phyloP scores from a whole-genome alignment of 1,140 invertebrate species.

The Chelonus insularis region DNA sequence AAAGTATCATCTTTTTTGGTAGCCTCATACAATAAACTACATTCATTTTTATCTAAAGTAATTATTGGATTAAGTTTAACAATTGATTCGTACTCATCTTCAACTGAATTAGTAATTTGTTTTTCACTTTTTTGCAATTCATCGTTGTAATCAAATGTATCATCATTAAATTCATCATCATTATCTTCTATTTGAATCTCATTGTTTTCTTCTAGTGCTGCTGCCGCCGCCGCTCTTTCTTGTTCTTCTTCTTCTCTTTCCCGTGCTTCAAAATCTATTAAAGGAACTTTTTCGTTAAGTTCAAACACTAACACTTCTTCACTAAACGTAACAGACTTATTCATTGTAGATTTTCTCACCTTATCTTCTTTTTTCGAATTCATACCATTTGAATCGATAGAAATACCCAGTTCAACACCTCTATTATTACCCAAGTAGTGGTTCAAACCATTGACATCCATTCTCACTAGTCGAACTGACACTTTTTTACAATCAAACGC shows the following conservation, averaged over 20 bases:
- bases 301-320: constrained; percentile 11
- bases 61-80: too few species aligned
- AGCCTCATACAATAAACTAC: too few species aligned
- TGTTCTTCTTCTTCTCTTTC: background rate
- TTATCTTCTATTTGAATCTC: too few species aligned
- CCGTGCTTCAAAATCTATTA: background rate
- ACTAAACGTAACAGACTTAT: constrained; percentile 3
- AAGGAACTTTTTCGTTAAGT: background rate
- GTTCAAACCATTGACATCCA: background rate
- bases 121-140: too few species aligned
- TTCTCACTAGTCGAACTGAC: background rate
- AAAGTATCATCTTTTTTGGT: too few species aligned
- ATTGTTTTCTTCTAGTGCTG: too few species aligned
- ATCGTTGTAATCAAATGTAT: too few species aligned
- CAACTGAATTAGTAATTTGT: too few species aligned
- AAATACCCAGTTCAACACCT: background rate
- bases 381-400: background rate
- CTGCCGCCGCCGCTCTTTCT: background rate
- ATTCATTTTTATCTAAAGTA: too few species aligned
- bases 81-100: too few species aligned
- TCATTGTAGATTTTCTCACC: background rate
- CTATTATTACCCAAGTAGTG: background rate
- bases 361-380: background rate
- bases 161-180: too few species aligned
- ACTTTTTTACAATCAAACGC: background rate